Percentiles rank a stretch among this genome's conserved stretches.
Evolutionary conservation across 2,113 vertebrate species (phyloP).

Genomic region (Nerophis lumbriciformis): DNA sequence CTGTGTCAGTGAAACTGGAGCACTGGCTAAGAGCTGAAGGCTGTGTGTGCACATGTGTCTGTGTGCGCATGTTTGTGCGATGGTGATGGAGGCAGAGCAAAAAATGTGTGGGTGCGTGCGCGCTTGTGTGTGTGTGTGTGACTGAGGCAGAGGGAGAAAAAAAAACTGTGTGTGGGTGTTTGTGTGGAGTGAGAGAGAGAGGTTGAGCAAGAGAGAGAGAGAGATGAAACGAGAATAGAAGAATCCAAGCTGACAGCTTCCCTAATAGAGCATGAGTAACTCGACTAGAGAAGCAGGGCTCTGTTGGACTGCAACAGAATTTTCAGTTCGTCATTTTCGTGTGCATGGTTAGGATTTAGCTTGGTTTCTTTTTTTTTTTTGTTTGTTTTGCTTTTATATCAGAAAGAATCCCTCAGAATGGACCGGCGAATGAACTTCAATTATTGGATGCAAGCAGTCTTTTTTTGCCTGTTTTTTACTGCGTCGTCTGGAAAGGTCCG

Average conservation of each 20-base stretch:
- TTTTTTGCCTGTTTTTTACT: slow-evolving; percentile 25
- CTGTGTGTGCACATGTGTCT: slow-evolving; percentile 30
- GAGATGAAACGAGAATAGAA: slow-evolving; percentile 26
- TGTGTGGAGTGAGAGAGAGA: slow-evolving; percentile 4
- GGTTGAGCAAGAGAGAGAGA: slow-evolving; percentile 6
- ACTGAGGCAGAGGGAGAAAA: not conserved
- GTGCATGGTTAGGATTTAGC: slow-evolving; percentile 16
- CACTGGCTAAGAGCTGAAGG: slow-evolving; percentile 34
- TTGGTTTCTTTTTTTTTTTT: slow-evolving; percentile 26
- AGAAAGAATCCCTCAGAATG: slow-evolving; percentile 20
- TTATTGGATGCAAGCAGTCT: slow-evolving; percentile 30
- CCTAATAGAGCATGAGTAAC: slow-evolving; percentile 60
- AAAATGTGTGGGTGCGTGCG: not conserved
- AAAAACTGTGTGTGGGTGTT: slow-evolving; percentile 6
- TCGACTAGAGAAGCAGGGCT: slow-evolving; percentile 35
- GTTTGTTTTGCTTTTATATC: not conserved
- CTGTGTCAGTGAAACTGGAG: slow-evolving; percentile 59
- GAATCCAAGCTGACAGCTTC: slow-evolving; percentile 51
- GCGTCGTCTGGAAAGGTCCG: slow-evolving; percentile 54
- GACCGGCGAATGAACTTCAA: slow-evolving; percentile 17
- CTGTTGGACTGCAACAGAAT: slow-evolving; percentile 29
- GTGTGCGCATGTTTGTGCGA: slow-evolving; percentile 9
- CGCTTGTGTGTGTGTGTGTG: not conserved
- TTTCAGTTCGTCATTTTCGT: slow-evolving; percentile 26
- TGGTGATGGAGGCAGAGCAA: slow-evolving; percentile 4